Conservation (phyloP, 2,797 vertebrate genomes). For the Ambastaia sidthimunki region DNA sequence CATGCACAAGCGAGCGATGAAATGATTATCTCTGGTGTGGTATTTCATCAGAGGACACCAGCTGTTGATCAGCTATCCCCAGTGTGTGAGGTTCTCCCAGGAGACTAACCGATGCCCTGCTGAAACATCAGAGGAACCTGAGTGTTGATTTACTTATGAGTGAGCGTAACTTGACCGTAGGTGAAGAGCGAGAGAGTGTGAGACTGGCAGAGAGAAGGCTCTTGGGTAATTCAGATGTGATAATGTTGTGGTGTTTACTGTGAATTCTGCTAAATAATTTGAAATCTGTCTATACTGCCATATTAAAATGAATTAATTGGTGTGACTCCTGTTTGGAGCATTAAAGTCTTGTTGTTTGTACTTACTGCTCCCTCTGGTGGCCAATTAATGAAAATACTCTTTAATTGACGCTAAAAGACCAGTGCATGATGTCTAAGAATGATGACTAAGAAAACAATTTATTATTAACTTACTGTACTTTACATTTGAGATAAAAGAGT, state of each 20-base stretch:
- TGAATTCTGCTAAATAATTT: not conserved
- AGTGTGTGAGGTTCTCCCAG: constrained; percentile 21
- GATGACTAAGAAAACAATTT: not conserved
- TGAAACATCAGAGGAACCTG: constrained; percentile 37
- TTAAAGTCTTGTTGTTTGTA: not conserved
- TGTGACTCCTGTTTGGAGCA: not conserved
- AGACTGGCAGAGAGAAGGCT: not conserved
- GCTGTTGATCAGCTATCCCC: constrained; percentile 9
- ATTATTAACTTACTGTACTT: not conserved
- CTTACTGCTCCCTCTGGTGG: constrained; percentile 42
- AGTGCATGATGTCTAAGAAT: too few species aligned
- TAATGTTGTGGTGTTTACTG: constrained; percentile 16
- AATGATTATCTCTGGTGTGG: constrained; percentile 16
- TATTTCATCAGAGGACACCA: constrained; percentile 15
- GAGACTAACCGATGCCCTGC: constrained; percentile 11
- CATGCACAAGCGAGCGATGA: not conserved
- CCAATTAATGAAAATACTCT: not conserved
- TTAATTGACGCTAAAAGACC: not conserved
- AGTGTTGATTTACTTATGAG: constrained; percentile 15
- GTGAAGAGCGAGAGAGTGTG: not conserved
- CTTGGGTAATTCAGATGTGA: not conserved
- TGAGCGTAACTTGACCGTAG: constrained; percentile 34
- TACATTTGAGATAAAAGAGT: not conserved
- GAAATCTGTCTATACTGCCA: not conserved
- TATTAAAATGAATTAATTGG: not conserved